Conservation (phyloP, 2,113 vertebrate genomes). For the Ia io region DNA sequence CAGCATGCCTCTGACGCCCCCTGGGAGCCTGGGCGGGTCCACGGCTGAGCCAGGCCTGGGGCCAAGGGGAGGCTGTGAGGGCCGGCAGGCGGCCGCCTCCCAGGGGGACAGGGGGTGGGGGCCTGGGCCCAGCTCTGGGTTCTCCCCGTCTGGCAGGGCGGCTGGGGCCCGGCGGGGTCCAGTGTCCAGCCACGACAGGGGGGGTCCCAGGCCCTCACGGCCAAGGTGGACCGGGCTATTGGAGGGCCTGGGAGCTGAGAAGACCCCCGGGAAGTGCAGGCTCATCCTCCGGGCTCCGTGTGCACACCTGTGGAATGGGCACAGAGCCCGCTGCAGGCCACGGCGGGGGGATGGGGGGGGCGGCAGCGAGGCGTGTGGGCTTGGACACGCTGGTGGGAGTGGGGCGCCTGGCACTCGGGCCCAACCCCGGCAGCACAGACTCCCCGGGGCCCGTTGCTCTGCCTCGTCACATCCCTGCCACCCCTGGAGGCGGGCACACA, state of each 20-base stretch:
- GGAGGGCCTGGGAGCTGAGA: not conserved
- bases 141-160: not conserved
- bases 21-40: no score
- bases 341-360: not conserved
- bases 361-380: fast-evolving
- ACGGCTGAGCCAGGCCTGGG: not conserved
- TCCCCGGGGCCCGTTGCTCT: not conserved
- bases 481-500: not conserved
- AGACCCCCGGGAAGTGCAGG: fast-evolving
- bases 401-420: no score
- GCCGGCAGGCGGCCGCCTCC: no score
- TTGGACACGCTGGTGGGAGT: not conserved
- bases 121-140: not conserved
- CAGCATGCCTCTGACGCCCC: not conserved
- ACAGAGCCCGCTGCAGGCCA: not conserved
- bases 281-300: not conserved
- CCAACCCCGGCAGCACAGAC: no score
- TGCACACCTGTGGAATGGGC: fast-evolving
- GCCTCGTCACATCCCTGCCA: no score
- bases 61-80: not conserved
- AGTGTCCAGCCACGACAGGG: no score
- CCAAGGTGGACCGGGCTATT: fast-evolving
- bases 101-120: fast-evolving
- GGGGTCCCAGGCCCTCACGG: not conserved
- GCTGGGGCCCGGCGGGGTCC: not conserved